A percentile compares a stretch with the other conserved stretches of the same genome.
phyloP scores from a whole-genome alignment of 2,113 vertebrate genomes.

The Oxyura jamaicensis region DNA sequence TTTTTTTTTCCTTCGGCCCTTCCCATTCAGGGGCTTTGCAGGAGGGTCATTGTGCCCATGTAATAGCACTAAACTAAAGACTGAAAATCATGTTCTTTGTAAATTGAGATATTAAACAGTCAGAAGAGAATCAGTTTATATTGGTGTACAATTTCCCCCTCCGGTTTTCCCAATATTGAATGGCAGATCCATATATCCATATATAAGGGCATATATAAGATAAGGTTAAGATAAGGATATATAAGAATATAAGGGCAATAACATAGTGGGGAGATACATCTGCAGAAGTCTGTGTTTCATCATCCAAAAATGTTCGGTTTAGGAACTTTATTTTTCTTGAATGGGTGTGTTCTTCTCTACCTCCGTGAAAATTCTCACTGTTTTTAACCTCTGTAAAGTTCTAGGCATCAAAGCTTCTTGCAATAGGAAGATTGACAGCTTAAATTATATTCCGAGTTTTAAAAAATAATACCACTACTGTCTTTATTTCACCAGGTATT shows the following conservation, averaged over 20 bases:
- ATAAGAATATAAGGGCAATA: neutral
- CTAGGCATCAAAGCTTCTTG: neutral
- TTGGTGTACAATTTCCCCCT: neutral
- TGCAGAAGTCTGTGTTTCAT: neutral
- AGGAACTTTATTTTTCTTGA: neutral
- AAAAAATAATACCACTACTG: neutral
- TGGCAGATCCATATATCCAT: neutral
- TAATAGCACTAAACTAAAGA: neutral
- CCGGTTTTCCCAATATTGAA: fast-evolving
- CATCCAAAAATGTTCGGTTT: neutral
- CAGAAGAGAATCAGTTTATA: neutral
- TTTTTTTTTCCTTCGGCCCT: neutral
- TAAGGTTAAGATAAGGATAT: too few species aligned
- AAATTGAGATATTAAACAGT: neutral
- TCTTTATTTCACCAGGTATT: neutral
- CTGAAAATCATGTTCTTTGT: neutral
- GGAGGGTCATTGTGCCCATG: neutral
- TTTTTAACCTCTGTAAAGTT: neutral
- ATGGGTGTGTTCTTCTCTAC: neutral
- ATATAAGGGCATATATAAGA: too few species aligned
- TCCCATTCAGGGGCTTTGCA: neutral
- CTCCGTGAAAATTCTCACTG: too few species aligned
- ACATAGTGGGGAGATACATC: neutral
- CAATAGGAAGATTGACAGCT: neutral
- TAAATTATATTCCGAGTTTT: neutral